Conservation (phyloP, 2,113 vertebrate species). For the Loxodonta africana region DNA sequence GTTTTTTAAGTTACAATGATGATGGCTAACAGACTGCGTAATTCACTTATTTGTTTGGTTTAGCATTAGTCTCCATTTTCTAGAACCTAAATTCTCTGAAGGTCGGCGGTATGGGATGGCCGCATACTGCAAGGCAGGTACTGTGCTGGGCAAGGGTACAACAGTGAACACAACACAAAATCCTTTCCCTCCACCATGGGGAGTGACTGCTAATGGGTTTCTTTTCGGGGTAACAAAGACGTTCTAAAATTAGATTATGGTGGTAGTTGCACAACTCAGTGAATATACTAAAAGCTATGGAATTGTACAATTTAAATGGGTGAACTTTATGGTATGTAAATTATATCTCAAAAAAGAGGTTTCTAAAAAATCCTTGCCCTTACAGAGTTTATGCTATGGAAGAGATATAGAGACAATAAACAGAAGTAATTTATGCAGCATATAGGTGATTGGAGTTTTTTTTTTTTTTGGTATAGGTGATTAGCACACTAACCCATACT, state of each 20-base stretch:
- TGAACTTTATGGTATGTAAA: neutral
- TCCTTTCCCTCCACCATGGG: neutral
- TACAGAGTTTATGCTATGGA: neutral
- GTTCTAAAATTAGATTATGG: conserved; percentile 19
- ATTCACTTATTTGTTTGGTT: conserved; percentile 44
- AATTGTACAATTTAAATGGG: neutral
- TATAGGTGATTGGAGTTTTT: too few species aligned
- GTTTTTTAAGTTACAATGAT: conserved; percentile 6
- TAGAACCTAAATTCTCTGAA: neutral
- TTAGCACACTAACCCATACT: neutral
- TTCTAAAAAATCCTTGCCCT: neutral
- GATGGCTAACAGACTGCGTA: neutral
- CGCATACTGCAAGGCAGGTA: neutral
- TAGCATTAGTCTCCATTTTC: conserved; percentile 27
- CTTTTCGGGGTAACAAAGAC: neutral
- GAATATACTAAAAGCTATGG: neutral
- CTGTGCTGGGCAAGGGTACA: neutral
- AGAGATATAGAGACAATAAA: neutral
- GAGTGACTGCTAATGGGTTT: neutral
- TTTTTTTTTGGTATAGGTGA: neutral
- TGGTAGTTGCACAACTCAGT: neutral
- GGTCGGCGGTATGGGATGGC: neutral
- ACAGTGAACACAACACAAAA: neutral
- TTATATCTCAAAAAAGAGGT: neutral
- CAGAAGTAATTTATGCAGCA: neutral